These are phyloP conservation scores for Alaudala cheleensis DNA, from an alignment of 2,113 vertebrate species.

Conservation along the genomic window DNA sequence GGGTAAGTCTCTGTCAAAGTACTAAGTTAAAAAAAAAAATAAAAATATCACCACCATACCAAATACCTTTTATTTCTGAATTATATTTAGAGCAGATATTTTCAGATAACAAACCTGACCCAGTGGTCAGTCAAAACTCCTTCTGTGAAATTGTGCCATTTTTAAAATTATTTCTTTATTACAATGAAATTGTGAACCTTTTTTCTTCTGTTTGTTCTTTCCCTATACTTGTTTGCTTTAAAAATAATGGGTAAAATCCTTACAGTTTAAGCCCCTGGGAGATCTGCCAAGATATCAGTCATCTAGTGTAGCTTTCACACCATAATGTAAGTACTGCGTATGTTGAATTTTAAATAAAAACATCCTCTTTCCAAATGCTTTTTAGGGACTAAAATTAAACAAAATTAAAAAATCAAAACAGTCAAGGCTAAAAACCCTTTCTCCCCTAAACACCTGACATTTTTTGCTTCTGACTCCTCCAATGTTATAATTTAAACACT, in stretches of 20 bases:
- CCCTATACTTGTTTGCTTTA: background rate
- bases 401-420: background rate
- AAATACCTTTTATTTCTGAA: background rate
- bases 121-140: background rate
- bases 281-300: slow-evolving; percentile 41
- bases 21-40: background rate
- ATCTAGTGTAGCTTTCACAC: background rate
- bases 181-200: background rate
- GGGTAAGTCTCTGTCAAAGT: background rate
- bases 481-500: background rate
- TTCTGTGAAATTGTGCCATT: background rate
- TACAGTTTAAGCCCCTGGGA: background rate
- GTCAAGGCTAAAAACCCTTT: background rate
- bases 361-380: slow-evolving; percentile 7
- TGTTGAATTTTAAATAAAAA: slow-evolving; percentile 43
- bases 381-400: slow-evolving; percentile 20
- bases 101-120: background rate
- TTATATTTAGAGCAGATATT: background rate
- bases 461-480: background rate
- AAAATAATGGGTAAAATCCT: slow-evolving; percentile 14
- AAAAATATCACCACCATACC: background rate
- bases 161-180: background rate
- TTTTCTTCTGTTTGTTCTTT: background rate
- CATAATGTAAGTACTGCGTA: background rate
- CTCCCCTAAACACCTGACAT: background rate